Evolutionary conservation across 35 echinoderm and acorn worm genomes (phyloP), one percentile per base, ranked within the genome.

Genomic region (Heliocidaris erythrogramma): DNA sequence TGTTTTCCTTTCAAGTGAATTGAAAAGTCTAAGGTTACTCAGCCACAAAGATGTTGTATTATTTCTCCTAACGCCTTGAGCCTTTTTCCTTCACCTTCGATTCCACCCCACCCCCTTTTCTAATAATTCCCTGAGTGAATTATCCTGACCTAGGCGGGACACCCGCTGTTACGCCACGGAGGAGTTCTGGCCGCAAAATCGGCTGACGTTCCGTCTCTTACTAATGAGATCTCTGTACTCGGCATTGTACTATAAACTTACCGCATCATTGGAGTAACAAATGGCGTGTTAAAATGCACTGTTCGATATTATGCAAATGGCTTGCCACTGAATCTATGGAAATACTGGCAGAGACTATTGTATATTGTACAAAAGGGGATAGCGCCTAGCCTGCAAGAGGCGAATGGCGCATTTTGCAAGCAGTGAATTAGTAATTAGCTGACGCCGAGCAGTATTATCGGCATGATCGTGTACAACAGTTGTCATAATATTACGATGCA

Each of bases 181-280:
- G 87, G 87, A 89, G 87, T 89, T 89, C 87, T 89, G 87, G 87
- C 87, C 87, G 18, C 87, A 13, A 47, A 89, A 47, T 89, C 87
- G 47, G 32, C 31, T 48, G 87, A 48, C 47, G 14, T 89, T 47
- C 47, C 30, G 87, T 48, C 17, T 12, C 5, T 42, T 32, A 31
- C 86, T 89, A 89, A 89, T 48, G 87, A 89, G 87, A 27, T 13
- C 21, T 56, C 52, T 78, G 5, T 78, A 78, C 65, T 78, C 60
- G 17, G 24, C 49, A 14, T 11, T 78, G 17, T n/a, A n/a, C 52
- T 56, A 13, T 56, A 8, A 21, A 7, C n/a, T 78, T 78, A 78
- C 27, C 65, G 65, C 65, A 78, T 78, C 17, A 18, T 2, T 78
- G 21, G 21, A 27, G 65, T 78, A 78, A 78, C 65, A 78, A 78